Conservation (phyloP, 2,888 invertebrate species). For the Acanthosepion pharaonis region DNA sequence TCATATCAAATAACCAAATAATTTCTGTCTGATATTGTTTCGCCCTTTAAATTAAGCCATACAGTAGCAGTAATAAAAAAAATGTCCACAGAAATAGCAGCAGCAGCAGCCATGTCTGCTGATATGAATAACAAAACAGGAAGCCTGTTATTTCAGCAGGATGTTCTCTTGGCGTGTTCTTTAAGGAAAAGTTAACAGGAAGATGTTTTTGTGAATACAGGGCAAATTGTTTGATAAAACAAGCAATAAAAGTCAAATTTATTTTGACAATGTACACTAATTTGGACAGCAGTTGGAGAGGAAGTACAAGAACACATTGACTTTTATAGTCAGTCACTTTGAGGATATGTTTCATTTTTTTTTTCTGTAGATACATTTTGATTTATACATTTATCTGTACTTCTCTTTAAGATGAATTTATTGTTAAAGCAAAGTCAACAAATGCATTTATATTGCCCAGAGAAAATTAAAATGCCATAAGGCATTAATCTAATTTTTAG, state of each 20-base stretch:
- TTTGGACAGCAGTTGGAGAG: background rate
- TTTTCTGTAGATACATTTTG: background rate
- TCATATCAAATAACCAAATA: too few relatives aligned
- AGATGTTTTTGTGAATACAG: background rate
- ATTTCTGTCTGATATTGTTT: too few relatives aligned
- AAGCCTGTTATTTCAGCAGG: background rate
- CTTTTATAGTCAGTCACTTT: background rate
- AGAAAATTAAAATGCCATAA: too few relatives aligned
- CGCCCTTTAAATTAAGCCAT: too few relatives aligned
- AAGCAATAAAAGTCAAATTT: background rate
- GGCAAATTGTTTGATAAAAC: conserved; percentile 33
- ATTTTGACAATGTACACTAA: background rate
- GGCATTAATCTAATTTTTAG: too few relatives aligned
- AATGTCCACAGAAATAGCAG: too few relatives aligned
- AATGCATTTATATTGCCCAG: too few relatives aligned
- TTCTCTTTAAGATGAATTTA: too few relatives aligned
- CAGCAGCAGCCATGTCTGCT: too few relatives aligned
- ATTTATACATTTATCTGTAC: background rate
- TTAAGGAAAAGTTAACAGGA: background rate
- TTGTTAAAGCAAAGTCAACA: too few relatives aligned
- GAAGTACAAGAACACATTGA: background rate
- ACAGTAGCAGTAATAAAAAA: too few relatives aligned
- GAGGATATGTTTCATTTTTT: background rate
- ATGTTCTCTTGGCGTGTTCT: background rate
- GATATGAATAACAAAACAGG: background rate